Base-by-base conservation (phyloP, 2,888 invertebrate genomes). In the Epistrophe eligans region DNA sequence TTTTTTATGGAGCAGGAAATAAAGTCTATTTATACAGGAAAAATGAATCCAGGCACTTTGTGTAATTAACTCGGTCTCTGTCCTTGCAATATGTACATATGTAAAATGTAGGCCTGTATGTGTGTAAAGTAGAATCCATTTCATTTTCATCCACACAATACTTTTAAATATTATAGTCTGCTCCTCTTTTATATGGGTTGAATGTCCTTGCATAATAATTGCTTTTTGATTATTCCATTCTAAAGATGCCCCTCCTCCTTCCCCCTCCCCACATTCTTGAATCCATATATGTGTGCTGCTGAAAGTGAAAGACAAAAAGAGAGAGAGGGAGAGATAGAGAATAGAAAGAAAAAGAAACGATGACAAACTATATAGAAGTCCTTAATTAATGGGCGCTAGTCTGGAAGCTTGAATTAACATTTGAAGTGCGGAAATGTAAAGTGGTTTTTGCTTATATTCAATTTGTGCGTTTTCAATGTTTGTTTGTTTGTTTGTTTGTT, bases 371-470 rank as follows among this genome's bases (percentile, higher is more conserved):
- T 24, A 58, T 40, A 19, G 35, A 62, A 17, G 66, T 84, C 81
- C 73, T 77, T 81, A 85, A 81, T 77, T 73, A 77, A 81, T 81
- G 73, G 73, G 77, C 67, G 73, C 72, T 81, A 77, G 77, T 70
- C 62, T 82, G 70, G 77, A 82, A 64, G 81, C 71, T 79, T 82
- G 52, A 57, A 82, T 82, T 82, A 82, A 79, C 81, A 77, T 77
- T 77, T 81, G 81, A 73, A 85, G 85, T 81, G 85, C 77, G 81
- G 81, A 82, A 85, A 85, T 77, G 67, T 77, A 67, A 85, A 85
- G 77, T 77, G 73, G 73, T 70, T 77, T 73, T 70, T 55, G 24
- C 50, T 74, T 82, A 70, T 82, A 82, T 77, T 85, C 70, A 82
- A 85, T 85, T 79, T 79, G 81, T 82, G 74, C 74, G 77, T 79